A percentile compares a stretch with the other conserved stretches of the same genome.
Conservation (phyloP, 2,797 vertebrate genomes). For the Lithobates pipiens region DNA sequence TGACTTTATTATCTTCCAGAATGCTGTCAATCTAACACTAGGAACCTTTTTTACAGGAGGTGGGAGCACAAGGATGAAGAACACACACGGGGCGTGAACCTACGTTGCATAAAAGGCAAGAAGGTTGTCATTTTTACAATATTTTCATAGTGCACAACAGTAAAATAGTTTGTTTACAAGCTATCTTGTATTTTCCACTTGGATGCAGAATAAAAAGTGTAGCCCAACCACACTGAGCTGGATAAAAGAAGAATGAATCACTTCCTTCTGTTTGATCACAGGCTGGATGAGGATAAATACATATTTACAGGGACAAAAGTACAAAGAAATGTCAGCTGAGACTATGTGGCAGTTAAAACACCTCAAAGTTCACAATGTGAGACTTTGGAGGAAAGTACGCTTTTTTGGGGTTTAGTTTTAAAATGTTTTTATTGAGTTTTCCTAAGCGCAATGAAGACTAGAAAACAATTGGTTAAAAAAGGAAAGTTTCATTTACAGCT, state of each 20-base stretch:
- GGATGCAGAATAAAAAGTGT: background rate
- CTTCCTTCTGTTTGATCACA: conserved; percentile 37
- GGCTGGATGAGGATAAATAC: conserved; percentile 10
- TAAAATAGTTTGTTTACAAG: background rate
- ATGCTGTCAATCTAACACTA: background rate
- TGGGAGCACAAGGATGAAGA: background rate
- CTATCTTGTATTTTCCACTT: conserved; percentile 6
- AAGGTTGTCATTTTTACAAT: background rate
- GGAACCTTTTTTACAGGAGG: background rate
- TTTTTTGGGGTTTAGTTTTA: background rate
- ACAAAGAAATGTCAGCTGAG: conserved; percentile 8
- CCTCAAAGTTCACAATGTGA: background rate
- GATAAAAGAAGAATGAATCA: conserved; percentile 35
- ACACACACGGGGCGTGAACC: background rate
- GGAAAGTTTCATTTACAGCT: no score
- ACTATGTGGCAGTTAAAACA: background rate
- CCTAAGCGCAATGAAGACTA: no score
- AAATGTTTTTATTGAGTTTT: no score
- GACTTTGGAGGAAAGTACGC: background rate
- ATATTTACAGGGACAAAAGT: conserved; percentile 11
- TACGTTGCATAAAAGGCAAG: background rate
- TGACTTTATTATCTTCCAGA: no score
- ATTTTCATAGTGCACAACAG: background rate
- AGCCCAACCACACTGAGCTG: background rate
- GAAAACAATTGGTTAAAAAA: no score